These are phyloP conservation scores for Telmatherina bonti DNA, from an alignment of 2,797 vertebrate species.

Conservation along the genomic window DNA sequence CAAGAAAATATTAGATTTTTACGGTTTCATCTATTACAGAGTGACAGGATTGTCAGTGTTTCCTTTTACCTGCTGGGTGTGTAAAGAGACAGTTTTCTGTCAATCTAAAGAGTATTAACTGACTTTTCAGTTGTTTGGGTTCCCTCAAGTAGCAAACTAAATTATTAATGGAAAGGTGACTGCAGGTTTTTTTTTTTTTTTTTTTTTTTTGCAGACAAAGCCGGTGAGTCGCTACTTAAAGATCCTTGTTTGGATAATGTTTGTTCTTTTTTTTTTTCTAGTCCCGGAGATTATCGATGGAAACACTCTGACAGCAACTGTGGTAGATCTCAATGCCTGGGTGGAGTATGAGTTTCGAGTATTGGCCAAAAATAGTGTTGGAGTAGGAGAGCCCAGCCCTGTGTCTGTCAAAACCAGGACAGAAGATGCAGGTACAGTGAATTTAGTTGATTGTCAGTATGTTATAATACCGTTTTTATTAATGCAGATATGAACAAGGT, in stretches of 20 bases:
- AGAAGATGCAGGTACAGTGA: conserved; percentile 91
- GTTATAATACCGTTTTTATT: background rate
- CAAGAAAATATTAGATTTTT: background rate
- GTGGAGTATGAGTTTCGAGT: conserved; percentile 97
- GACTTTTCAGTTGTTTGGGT: background rate
- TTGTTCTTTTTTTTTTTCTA: conserved; percentile 51
- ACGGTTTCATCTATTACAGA: background rate
- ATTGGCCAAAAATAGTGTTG: conserved; percentile 93
- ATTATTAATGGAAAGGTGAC: background rate
- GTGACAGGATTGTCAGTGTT: background rate
- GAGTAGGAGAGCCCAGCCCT: conserved; percentile 94
- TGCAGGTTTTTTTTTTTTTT: no score
- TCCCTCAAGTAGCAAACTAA: conserved; percentile 1
- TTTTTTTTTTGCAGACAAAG: background rate
- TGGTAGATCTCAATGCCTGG: conserved; percentile 95
- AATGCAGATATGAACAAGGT: conserved; percentile 48
- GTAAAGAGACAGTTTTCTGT: background rate
- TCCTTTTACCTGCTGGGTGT: background rate
- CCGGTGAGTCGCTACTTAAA: background rate
- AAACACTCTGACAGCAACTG: conserved; percentile 88
- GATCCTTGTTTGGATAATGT: background rate
- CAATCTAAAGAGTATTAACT: background rate
- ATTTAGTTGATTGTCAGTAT: background rate
- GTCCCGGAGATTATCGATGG: conserved; percentile 92
- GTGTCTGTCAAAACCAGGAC: conserved; percentile 94